Evolutionary conservation across 2,888 invertebrate species (phyloP), one percentile per base, ranked within the genome.

Genomic region (Ligdia adustata): DNA sequence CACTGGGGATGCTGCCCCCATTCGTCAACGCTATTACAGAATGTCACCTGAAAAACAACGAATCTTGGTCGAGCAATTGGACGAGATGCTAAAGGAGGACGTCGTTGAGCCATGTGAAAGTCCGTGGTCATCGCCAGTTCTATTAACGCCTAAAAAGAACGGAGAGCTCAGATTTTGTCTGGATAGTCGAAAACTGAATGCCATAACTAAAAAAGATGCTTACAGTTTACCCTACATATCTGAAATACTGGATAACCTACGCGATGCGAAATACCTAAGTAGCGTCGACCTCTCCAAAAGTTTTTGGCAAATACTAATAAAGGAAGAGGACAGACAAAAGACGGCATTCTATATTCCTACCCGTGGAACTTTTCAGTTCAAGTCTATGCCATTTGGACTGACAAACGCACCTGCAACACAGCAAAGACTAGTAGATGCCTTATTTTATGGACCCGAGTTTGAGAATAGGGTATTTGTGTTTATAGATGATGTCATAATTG

Each of bases 161-260:
- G 67, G 67, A 3, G 16, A 60, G 15, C 45, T 29, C 0, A 22
- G 62, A 3, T 57, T 66, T 14, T 66, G 66, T 22, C 33, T 64
- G 0, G 66, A 66, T 9, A 61, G 60, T 12, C 13, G 63, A 0
- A 62, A 62, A 35, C 14, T 62, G 0, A 60, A 61, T 22, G 27
- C 60, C 0, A 20, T 60, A 1, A 63, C 57, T 1, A 55, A 43
- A 13, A 41, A 41, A 29, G 53, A 58, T 18, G 49, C 49, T 0
- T 41, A 62, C 9, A 53, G 24, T 20, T 28, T 60, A 2, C 62
- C 60, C 2, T 60, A 60, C 37, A 32, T 69, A 0, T 52, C 62
- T 1, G 62, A 65, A 33, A 66, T 66, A 14, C 26, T 69, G 4
- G 65, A 66, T 12, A 65, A 66, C 12, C 28, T 67, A 1, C 28